phyloP scores from a whole-genome alignment of 2,113 vertebrate genomes.

The Podarcis cretensis region DNA sequence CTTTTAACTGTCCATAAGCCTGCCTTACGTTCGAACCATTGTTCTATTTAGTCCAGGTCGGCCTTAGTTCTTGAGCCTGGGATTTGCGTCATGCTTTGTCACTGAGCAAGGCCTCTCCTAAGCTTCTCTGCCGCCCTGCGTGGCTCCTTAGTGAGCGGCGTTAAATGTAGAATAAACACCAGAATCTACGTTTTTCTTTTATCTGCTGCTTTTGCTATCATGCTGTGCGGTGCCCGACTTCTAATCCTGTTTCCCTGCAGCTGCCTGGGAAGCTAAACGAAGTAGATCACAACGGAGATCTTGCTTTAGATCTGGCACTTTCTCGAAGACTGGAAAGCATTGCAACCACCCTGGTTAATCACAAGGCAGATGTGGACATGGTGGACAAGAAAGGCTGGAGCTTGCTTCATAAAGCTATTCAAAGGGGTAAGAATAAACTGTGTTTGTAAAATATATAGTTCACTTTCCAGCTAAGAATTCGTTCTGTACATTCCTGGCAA shows the following conservation, averaged over 20 bases:
- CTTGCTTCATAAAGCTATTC: conserved; percentile 96
- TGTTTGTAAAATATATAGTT: neutral
- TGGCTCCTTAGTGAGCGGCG: neutral
- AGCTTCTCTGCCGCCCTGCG: neutral
- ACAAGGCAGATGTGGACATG: conserved; percentile 94
- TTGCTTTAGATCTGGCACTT: conserved; percentile 93
- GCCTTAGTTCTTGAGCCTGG: neutral
- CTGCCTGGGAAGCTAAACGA: conserved; percentile 95
- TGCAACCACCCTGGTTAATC: conserved; percentile 91
- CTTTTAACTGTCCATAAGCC: neutral
- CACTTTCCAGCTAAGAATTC: neutral
- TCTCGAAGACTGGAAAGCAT: conserved; percentile 92
- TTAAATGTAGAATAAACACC: neutral
- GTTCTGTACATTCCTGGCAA: neutral
- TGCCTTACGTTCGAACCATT: neutral
- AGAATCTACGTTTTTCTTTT: neutral
- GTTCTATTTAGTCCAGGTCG: neutral
- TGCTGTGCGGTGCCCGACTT: rapidly evolving
- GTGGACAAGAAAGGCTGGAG: conserved; percentile 95
- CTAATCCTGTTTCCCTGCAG: conserved; percentile 53
- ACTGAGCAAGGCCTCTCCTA: neutral
- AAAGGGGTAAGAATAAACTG: conserved; percentile 83
- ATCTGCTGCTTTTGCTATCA: neutral
- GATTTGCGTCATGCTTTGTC: neutral
- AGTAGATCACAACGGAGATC: conserved; percentile 92